phyloP scores from a whole-genome alignment of 2,113 vertebrate genomes.

The Aplodontia rufa region DNA sequence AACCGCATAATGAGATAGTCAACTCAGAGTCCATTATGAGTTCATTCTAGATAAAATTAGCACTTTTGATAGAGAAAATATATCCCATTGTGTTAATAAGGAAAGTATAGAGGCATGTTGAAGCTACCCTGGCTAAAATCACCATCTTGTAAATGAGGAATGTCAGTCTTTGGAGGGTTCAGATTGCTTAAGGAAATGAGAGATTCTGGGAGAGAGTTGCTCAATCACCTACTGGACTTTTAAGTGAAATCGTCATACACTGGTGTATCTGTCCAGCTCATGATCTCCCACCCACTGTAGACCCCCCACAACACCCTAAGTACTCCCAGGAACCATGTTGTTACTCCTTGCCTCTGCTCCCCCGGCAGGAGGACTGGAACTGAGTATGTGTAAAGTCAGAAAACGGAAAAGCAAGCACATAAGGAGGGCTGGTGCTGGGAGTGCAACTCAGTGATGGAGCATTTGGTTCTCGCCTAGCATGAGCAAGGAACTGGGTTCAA shows the following conservation, averaged over 20 bases:
- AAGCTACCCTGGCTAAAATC: background rate
- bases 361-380: too few relatives aligned
- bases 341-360: background rate
- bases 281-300: background rate
- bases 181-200: constrained; percentile 32
- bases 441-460: background rate
- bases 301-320: too few relatives aligned
- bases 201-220: background rate
- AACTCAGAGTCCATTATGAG: constrained; percentile 7
- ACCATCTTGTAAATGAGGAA: background rate
- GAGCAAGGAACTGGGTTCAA: background rate
- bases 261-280: background rate
- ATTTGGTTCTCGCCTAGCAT: too few relatives aligned
- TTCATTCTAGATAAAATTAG: constrained; percentile 25
- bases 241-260: background rate
- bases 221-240: background rate
- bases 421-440: background rate
- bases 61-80: background rate
- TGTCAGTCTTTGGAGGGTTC: background rate
- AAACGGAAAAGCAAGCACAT: background rate
- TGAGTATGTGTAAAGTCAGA: background rate
- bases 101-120: background rate
- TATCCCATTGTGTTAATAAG: background rate
- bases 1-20: background rate
- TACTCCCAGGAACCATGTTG: background rate